Evolutionary conservation across 2,888 invertebrate species (phyloP).

Genomic region (Thumatha senex): DNA sequence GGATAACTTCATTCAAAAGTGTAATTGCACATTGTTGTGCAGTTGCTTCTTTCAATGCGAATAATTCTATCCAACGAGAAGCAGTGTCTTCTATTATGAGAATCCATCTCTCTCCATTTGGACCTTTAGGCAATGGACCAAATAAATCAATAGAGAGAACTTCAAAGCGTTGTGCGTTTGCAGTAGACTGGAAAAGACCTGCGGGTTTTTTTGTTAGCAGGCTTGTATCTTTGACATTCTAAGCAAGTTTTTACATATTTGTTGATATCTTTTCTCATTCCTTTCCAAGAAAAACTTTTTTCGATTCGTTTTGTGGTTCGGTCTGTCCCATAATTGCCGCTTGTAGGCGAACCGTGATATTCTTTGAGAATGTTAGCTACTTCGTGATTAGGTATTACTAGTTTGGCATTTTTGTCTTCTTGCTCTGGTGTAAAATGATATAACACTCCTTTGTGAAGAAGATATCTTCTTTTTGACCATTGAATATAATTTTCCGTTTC

Average conservation of each 20-base stretch:
- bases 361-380: not conserved
- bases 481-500: not conserved
- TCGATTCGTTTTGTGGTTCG: no score
- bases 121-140: conserved; percentile 5
- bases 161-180: conserved; percentile 34
- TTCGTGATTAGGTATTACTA: not conserved
- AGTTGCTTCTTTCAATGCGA: conserved; percentile 7
- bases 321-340: no score
- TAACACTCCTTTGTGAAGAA: not conserved
- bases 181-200: conserved; percentile 42
- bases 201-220: conserved; percentile 44
- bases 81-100: conserved; percentile 17
- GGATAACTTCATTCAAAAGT: not conserved
- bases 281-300: no score
- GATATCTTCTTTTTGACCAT: not conserved
- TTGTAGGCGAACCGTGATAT: not conserved
- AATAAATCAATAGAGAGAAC: conserved; percentile 45
- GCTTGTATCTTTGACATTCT: conserved; percentile 46
- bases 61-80: conserved; percentile 32
- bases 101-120: conserved; percentile 2
- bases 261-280: no score
- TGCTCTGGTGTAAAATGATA: not conserved
- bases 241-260: conserved; percentile 21
- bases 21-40: not conserved
- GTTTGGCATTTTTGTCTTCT: not conserved